Conservation (phyloP, 2,797 vertebrate species). For the Etheostoma nigrum region DNA sequence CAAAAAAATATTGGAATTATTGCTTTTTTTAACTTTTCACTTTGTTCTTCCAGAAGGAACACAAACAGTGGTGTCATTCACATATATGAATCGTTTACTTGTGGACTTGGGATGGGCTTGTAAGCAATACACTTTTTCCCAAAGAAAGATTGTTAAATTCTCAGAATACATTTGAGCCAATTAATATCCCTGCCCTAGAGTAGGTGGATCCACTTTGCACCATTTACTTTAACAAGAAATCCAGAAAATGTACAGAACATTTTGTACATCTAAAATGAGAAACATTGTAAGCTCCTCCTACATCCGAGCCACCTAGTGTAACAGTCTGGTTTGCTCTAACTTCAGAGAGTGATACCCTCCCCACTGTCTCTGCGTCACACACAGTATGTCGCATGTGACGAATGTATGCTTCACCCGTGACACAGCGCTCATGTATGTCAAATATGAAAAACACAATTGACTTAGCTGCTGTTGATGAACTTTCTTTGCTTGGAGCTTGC, state of each 20-base stretch:
- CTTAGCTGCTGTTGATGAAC: constrained; percentile 37
- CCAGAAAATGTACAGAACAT: background rate
- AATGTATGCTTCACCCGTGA: background rate
- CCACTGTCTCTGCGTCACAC: background rate
- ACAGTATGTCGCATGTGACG: constrained; percentile 17
- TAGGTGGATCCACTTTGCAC: background rate
- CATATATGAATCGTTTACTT: background rate
- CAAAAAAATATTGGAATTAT: too few relatives aligned
- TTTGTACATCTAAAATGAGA: constrained; percentile 9
- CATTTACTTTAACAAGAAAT: background rate
- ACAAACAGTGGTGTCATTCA: background rate
- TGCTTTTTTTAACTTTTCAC: background rate
- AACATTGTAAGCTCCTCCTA: constrained; percentile 30
- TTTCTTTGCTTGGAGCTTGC: constrained; percentile 24
- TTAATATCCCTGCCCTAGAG: background rate
- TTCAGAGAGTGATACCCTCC: background rate
- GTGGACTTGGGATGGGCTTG: background rate
- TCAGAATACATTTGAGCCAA: too few relatives aligned
- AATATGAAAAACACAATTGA: constrained; percentile 46
- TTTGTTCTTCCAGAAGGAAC: background rate
- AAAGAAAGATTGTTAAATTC: background rate
- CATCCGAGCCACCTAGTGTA: constrained; percentile 8
- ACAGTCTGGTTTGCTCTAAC: constrained; percentile 1
- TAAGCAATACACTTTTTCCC: background rate
- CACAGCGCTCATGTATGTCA: constrained; percentile 2